Evolutionary conservation across 2,888 invertebrate genomes (phyloP), one percentile per base, ranked within the genome.

Genomic region (Phengaris alcon): DNA sequence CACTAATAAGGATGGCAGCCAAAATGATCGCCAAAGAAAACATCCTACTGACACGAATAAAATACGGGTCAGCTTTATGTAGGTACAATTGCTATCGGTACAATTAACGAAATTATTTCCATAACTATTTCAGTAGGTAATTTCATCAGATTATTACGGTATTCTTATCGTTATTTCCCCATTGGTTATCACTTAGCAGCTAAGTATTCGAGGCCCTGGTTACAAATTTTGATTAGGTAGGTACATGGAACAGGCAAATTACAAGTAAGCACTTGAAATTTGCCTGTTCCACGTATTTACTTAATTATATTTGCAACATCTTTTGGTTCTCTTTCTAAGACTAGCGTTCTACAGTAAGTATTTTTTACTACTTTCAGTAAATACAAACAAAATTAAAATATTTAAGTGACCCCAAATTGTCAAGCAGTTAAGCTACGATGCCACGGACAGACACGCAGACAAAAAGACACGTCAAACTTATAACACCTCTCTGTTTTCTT

Each of bases 21-120:
- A 79, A 68, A 44, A 77, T 44, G 7, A 79, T 54, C 35, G 76
- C 9, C 10, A 74, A 73, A 68, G 68, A 54, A n/a, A 76, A 74
- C 79, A 80, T 72, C 54, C 54, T 52, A 72, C 72, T 72, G 72
- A 70, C 48, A 72, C 72, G 13, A 52, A 52, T 69, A 22, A 13
- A 35, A 72, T 35, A 2, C 35, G 8, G 72, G 54, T 35, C 51
- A 72, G 22, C 52, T 70, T 75, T 75, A 48, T 69, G 57, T 57
- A 59, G 57, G 55, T n/a, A 5, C 2, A 69, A 12, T 9, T 51
- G 12, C 1, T 52, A 35, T 72, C 13, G 52, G 54, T 72, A 22
- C 10, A 72, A 48, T 48, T 69, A 48, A n/a, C 48, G 35, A 35
- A 68, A 74, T 2, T 59, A n/a, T 75, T 59, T 59, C 55, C 59